phyloP scores from a whole-genome alignment of 2,797 vertebrate species.

The Hephaestus fuliginosus region DNA sequence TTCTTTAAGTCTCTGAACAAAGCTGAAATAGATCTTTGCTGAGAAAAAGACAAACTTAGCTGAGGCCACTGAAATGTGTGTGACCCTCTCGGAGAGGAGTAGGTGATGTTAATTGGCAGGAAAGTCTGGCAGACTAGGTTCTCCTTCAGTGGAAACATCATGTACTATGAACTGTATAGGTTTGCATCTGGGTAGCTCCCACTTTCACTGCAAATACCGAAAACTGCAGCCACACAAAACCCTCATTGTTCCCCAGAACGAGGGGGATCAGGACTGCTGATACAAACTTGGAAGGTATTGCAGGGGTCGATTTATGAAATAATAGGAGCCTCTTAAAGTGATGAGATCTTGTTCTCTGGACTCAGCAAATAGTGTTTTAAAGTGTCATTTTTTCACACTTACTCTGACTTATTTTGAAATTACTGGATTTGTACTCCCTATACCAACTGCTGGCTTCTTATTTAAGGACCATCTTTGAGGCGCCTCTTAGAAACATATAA shows the following conservation, averaged over 20 bases:
- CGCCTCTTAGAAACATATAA: slow-evolving; percentile 41
- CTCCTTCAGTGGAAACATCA: slow-evolving; percentile 35
- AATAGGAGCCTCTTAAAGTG: slow-evolving; percentile 65
- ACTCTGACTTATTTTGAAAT: slow-evolving; percentile 64
- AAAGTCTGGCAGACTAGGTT: slow-evolving; percentile 33
- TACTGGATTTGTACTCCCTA: slow-evolving; percentile 62
- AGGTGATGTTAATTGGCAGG: slow-evolving; percentile 28
- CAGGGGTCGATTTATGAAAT: slow-evolving; percentile 68
- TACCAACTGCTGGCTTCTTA: slow-evolving; percentile 31
- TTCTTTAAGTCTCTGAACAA: slow-evolving; percentile 22
- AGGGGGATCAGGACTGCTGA: slow-evolving; percentile 53
- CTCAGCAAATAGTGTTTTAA: slow-evolving; percentile 62
- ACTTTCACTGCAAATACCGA: slow-evolving; percentile 43
- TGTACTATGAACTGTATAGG: slow-evolving; percentile 38
- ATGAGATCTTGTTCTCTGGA: slow-evolving; percentile 66
- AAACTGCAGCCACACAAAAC: slow-evolving; percentile 51
- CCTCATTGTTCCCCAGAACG: slow-evolving; percentile 59
- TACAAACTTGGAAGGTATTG: slow-evolving; percentile 62
- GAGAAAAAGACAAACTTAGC: neutral
- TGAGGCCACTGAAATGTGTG: neutral
- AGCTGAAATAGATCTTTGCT: slow-evolving; percentile 15
- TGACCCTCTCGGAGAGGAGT: neutral
- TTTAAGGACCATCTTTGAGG: slow-evolving; percentile 45
- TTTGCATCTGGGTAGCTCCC: slow-evolving; percentile 20
- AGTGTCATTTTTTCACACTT: slow-evolving; percentile 67